Evolutionary conservation across 2,797 vertebrate species (phyloP), one percentile per base, ranked within the genome.

Genomic region (Acropternis orthonyx): DNA sequence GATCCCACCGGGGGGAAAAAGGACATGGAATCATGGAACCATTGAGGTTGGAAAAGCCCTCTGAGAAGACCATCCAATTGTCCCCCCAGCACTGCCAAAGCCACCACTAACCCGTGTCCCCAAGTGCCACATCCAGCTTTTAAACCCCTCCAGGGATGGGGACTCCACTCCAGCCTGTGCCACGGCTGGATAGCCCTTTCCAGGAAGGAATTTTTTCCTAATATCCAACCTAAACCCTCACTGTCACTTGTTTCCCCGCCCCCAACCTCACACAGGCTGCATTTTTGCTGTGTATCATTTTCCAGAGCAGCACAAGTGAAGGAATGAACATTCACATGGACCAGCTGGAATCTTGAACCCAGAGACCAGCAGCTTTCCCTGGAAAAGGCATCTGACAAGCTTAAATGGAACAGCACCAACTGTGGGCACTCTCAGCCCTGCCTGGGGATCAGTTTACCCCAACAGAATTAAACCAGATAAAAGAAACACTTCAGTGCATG

Each of bases 191-290:
- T n/a, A 67, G 34, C 65, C 65, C 65, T 36, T 49, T 68, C 65
- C 65, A 49, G 13, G 65, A 15, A 36, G n/a, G 65, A 49, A 49
- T 68, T 37, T 49, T 49, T 36, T 7, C 46, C 65, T 21, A 12
- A 28, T 18, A 36, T 20, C 44, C 34, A 49, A 67, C n/a, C 44
- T 14, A 36, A 67, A 20, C 44, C 44, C 34, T 37, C 19, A 15
- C 46, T 0, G 7, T 2, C 9, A 9, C 48, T 55, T 30, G 15
- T 21, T 68, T 48, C 14, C 6, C 1, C 51, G n/a, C 23, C 49
- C 28, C 23, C 36, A 24, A 5, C 5, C 32, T 17, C 7, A 10
- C 63, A 43, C 0, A n/a, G 66, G 37, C 32, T 28, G 63, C 34
- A 5, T 9, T 44, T 49, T 32, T 28, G 58, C 39, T 13, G 1